phyloP scores from a whole-genome alignment of 2,113 vertebrate species.

The Oophaga pumilio region DNA sequence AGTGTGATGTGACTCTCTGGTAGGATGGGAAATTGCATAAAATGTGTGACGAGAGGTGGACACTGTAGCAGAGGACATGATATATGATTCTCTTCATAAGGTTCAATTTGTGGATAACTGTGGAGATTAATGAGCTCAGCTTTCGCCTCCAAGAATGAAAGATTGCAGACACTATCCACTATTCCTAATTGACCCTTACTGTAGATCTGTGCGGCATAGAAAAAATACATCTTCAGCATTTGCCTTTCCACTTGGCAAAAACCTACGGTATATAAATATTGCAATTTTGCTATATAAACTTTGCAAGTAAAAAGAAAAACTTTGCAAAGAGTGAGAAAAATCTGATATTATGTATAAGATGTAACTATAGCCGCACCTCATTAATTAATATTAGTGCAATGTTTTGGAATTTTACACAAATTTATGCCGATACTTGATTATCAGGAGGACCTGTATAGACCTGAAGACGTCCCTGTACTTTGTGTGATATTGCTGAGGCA shows the following conservation, averaged over 20 bases:
- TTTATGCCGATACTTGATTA: background rate
- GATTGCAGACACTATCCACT: conserved; percentile 34
- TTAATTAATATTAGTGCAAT: too few relatives aligned
- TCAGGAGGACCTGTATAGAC: background rate
- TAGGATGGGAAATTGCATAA: conserved; percentile 17
- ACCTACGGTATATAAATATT: background rate
- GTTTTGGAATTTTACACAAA: background rate
- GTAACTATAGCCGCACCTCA: too few relatives aligned
- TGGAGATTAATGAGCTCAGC: conserved; percentile 43
- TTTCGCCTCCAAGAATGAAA: conserved; percentile 40
- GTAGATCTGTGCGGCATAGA: conserved; percentile 13
- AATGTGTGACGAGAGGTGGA: conserved; percentile 21
- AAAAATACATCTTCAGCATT: conserved; percentile 34
- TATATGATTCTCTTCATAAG: conserved; percentile 46
- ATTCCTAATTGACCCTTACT: conserved; percentile 54
- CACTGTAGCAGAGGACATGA: conserved; percentile 36
- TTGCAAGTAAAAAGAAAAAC: background rate
- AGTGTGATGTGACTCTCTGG: conserved; percentile 23
- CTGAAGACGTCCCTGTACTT: background rate
- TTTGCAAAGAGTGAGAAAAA: background rate
- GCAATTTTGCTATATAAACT: background rate
- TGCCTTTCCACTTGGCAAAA: conserved; percentile 8
- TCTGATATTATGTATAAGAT: too few relatives aligned
- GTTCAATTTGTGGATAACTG: conserved; percentile 54
- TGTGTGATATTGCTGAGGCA: background rate